Percentiles rank a stretch among this genome's conserved stretches.
Evolutionary conservation across 2,797 vertebrate species (phyloP).

Genomic region (Sebastiscus albofasciatus): DNA sequence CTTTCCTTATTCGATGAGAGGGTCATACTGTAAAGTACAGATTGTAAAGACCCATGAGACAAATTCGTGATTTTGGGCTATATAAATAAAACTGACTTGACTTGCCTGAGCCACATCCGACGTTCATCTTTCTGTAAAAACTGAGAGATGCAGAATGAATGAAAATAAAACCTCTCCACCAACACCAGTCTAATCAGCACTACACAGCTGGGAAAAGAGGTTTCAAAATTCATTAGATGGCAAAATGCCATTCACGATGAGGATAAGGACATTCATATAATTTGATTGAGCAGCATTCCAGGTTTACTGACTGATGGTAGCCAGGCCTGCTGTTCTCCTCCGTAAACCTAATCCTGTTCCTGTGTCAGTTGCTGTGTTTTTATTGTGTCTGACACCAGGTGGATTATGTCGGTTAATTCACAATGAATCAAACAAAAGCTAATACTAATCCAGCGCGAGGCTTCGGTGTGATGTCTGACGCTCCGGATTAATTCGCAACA

Average conservation of each 20-base stretch:
- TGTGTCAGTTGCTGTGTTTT: constrained; percentile 73
- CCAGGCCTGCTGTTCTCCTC: constrained; percentile 45
- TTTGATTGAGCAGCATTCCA: constrained; percentile 53
- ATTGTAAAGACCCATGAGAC: too few species aligned
- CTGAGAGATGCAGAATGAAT: background rate
- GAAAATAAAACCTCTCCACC: background rate
- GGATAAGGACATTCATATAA: constrained; percentile 50
- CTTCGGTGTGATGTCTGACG: constrained; percentile 79
- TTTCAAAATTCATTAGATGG: constrained; percentile 26
- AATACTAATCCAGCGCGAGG: constrained; percentile 77
- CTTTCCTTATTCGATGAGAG: too few species aligned
- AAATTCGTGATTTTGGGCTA: too few species aligned
- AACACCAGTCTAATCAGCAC: background rate
- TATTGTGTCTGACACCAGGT: constrained; percentile 82
- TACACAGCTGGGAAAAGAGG: background rate
- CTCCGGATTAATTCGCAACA: constrained; percentile 79
- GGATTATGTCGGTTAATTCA: constrained; percentile 80
- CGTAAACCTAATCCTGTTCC: constrained; percentile 66
- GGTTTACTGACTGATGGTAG: constrained; percentile 62
- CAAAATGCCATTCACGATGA: constrained; percentile 34
- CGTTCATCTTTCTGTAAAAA: background rate
- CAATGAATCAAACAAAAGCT: constrained; percentile 78
- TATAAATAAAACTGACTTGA: too few species aligned
- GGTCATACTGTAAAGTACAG: too few species aligned
- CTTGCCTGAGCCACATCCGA: constrained; percentile 4